Percentiles rank a stretch among this genome's conserved stretches.
These are phyloP conservation scores for Drosophila simulans DNA, from an alignment of 1,140 invertebrate species.

Conservation along the genomic window DNA sequence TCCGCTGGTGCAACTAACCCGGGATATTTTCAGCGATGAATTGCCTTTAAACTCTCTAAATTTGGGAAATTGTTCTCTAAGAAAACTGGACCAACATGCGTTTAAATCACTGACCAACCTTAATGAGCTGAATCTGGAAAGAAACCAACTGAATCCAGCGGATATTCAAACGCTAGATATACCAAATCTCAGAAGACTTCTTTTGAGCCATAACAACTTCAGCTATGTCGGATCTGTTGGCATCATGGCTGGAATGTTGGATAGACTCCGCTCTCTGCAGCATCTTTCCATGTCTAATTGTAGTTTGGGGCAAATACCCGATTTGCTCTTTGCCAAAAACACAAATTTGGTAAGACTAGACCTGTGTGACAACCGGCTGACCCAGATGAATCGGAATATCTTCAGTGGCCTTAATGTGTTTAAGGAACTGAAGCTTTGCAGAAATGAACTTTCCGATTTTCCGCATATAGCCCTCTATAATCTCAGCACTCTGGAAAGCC, in stretches of 20 bases:
- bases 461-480: constrained; percentile 91
- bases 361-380: constrained; percentile 89
- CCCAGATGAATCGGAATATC: constrained; percentile 88
- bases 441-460: constrained; percentile 90
- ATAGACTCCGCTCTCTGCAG: constrained; percentile 90
- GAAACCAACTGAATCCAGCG: constrained; percentile 89
- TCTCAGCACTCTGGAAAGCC: constrained; percentile 89
- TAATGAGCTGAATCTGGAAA: constrained; percentile 89
- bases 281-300: constrained; percentile 89
- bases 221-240: constrained; percentile 86
- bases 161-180: constrained; percentile 90
- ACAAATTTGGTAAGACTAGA: constrained; percentile 90
- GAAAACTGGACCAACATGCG: constrained; percentile 87
- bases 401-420: constrained; percentile 90
- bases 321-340: constrained; percentile 90
- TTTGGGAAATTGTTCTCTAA: constrained; percentile 85
- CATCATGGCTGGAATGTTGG: constrained; percentile 86
- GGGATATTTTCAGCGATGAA: constrained; percentile 88
- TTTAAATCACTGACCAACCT: constrained; percentile 88
- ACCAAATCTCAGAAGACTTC: constrained; percentile 89
- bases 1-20: constrained; percentile 86
- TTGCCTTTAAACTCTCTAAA: constrained; percentile 87
- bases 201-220: constrained; percentile 92
- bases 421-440: constrained; percentile 90
- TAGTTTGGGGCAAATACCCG: constrained; percentile 88